Evolutionary conservation across 2,888 invertebrate genomes (phyloP).

Genomic region (Dioctria linearis): DNA sequence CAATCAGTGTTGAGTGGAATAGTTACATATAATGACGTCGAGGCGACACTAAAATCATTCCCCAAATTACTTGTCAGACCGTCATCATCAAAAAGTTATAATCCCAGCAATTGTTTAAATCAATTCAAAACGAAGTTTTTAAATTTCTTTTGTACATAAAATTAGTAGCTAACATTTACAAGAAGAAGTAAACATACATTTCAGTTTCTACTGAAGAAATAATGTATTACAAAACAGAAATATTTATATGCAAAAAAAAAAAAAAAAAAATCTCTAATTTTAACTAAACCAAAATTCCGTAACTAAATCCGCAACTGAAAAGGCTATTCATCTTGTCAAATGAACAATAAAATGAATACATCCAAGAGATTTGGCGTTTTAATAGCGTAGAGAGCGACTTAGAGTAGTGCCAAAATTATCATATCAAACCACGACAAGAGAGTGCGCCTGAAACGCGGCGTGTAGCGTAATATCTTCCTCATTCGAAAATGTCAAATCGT

Average conservation of each 20-base stretch:
- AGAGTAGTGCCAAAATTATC: slow-evolving; percentile 50
- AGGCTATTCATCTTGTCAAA: slow-evolving; percentile 48
- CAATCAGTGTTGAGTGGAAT: too few relatives aligned
- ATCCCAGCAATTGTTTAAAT: too few relatives aligned
- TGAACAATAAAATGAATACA: slow-evolving; percentile 45
- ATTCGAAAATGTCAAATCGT: slow-evolving; percentile 35
- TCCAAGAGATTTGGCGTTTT: slow-evolving; percentile 40
- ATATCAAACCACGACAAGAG: slow-evolving; percentile 17
- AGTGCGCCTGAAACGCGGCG: background rate
- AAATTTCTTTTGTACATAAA: too few relatives aligned
- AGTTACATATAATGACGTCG: too few relatives aligned
- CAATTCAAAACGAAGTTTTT: too few relatives aligned
- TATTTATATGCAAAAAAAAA: background rate
- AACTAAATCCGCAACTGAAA: slow-evolving; percentile 34
- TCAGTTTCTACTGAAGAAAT: too few relatives aligned
- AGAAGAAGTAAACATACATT: too few relatives aligned
- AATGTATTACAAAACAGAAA: too few relatives aligned
- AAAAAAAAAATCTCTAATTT: slow-evolving; percentile 29
- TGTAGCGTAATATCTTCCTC: slow-evolving; percentile 52
- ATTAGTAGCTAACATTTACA: too few relatives aligned
- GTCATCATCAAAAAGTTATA: too few relatives aligned
- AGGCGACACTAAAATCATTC: too few relatives aligned
- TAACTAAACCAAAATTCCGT: slow-evolving; percentile 35
- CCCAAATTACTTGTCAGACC: too few relatives aligned
- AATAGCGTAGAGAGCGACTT: slow-evolving; percentile 25